Base-by-base conservation (phyloP, 2,888 invertebrate genomes). In the Poecilobothrus nobilitatus region DNA sequence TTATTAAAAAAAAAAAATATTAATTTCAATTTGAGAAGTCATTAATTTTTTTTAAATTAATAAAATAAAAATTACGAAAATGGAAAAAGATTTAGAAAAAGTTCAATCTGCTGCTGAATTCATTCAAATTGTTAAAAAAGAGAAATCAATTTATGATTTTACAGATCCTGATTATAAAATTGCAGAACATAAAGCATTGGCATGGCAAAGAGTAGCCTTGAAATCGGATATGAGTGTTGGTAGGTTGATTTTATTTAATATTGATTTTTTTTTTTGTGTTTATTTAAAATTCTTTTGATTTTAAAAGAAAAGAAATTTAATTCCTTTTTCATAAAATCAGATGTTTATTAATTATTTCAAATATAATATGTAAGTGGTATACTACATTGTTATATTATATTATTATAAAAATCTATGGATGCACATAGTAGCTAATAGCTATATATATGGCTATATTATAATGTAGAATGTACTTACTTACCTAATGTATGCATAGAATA, bases 141-240 rank as follows among this genome's bases (percentile, higher is more conserved):
- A 81, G 71, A 80, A 80, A 72, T 78, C 80, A 66, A 80, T 81
- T 67, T 81, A 81, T 73, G 81, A 81, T 70, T 80, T 79, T 63
- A 79, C 79, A 71, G 79, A 81, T 77, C 79, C 80, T 37, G 80
- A 81, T 72, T 81, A 81, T 72, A 81, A 81, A 73, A 81, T 81
- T 73, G 78, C 79, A 70, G 78, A 81, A 74, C 77, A 78, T 71
- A 81, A 81, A 75, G 74, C 79, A 73, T 78, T 78, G 72, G 78
- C 81, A 68, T 81, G 81, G 81, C 74, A 74, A 33, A 78, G 77
- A 74, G 79, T 81, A 70, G 79, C 81, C 61, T 77, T 78, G 67
- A 81, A 81, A 73, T 78, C 81, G 74, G 81, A 80, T 68, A 72
- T 81, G 71, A 80, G 80, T 70, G 78, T 81, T 71, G 81, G 81